Percentiles rank a stretch among this genome's conserved stretches.
These are phyloP conservation scores for Heterodera schachtii DNA, from an alignment of 1,140 invertebrate species.

Conservation along the genomic window DNA sequence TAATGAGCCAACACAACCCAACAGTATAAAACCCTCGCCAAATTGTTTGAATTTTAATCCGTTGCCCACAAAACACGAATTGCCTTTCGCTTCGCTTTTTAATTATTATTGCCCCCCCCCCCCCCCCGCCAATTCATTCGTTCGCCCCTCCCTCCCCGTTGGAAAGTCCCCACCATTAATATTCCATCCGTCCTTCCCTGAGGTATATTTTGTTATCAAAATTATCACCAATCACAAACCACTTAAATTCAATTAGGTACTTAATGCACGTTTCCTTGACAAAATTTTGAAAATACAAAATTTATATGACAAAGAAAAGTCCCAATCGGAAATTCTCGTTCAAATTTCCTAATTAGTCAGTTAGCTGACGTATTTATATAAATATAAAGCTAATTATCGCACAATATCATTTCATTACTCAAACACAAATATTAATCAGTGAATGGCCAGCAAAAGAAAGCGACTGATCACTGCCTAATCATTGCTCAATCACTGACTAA, in stretches of 20 bases:
- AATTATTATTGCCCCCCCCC: not conserved
- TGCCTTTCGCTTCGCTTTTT: not conserved
- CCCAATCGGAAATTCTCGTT: not conserved
- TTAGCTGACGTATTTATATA: too few species aligned
- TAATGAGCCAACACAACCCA: not conserved
- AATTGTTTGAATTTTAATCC: not conserved
- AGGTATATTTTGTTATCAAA: not conserved
- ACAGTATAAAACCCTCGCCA: not conserved
- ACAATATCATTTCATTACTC: too few species aligned
- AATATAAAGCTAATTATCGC: too few species aligned
- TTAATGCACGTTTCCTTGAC: not conserved
- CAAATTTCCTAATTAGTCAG: too few species aligned
- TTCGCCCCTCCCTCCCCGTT: not conserved
- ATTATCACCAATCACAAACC: not conserved
- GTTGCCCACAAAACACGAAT: not conserved
- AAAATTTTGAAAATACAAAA: slow-evolving; percentile 3
- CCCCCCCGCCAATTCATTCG: too few species aligned
- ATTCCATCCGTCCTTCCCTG: not conserved
- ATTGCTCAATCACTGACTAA: too few species aligned
- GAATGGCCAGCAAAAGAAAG: too few species aligned
- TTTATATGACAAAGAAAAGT: not conserved
- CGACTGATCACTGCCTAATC: too few species aligned
- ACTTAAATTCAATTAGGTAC: not conserved
- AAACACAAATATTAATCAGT: too few species aligned
- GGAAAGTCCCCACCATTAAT: not conserved